These are phyloP conservation scores for Drosophila yakuba DNA, from an alignment of 1,140 invertebrate genomes.

Conservation along the genomic window DNA sequence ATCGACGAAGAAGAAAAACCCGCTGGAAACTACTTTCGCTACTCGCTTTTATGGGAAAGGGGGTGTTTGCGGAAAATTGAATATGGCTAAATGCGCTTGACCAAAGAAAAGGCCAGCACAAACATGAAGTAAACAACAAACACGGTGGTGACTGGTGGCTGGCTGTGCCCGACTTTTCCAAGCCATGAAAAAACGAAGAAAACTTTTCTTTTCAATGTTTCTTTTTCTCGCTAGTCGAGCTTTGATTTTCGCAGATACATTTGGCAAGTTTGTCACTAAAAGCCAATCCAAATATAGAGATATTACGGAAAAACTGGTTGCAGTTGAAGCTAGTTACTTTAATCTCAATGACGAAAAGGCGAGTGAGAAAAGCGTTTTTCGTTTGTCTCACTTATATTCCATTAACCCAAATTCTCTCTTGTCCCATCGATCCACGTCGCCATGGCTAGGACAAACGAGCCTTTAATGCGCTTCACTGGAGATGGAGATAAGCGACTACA, in stretches of 20 bases:
- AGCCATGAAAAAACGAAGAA: slow-evolving; percentile 40
- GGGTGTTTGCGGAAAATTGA: slow-evolving; percentile 51
- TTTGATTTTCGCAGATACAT: slow-evolving; percentile 33
- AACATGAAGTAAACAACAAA: slow-evolving; percentile 61
- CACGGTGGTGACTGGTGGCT: slow-evolving; percentile 20
- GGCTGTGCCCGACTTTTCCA: slow-evolving; percentile 58
- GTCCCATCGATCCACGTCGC: slow-evolving; percentile 59
- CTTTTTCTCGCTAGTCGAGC: slow-evolving; percentile 7
- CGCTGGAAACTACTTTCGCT: slow-evolving; percentile 79
- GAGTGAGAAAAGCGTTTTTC: slow-evolving; percentile 12
- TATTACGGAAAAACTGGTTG: slow-evolving; percentile 30
- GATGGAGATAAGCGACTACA: slow-evolving; percentile 20
- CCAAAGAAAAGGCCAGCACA: slow-evolving; percentile 63
- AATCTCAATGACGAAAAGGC: slow-evolving; percentile 10
- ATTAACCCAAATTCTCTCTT: slow-evolving; percentile 67
- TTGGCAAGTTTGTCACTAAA: slow-evolving; percentile 32
- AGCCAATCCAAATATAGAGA: slow-evolving; percentile 15
- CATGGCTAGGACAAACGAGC: slow-evolving; percentile 60
- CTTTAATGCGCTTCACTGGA: slow-evolving; percentile 62
- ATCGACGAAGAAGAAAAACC: slow-evolving; percentile 52
- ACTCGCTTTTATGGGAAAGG: slow-evolving; percentile 36
- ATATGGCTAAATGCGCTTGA: slow-evolving; percentile 66
- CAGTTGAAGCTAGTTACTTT: slow-evolving; percentile 10
- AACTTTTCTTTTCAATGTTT: slow-evolving; percentile 56
- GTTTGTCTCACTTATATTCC: slow-evolving; percentile 65